phyloP scores from a whole-genome alignment of 2,113 vertebrate genomes.

The Vulpes vulpes region DNA sequence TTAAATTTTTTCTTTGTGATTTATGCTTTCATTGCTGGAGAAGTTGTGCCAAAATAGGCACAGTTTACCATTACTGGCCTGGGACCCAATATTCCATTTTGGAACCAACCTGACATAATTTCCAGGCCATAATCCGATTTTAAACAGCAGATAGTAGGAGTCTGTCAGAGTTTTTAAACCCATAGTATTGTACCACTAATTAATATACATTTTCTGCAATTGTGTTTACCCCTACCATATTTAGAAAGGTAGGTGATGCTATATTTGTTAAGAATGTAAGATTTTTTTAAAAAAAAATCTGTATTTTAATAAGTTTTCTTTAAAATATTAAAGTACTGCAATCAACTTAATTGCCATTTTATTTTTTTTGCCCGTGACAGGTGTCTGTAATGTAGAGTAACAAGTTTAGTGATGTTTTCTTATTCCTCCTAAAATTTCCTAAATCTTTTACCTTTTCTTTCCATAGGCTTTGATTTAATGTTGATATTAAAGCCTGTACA shows the following conservation, averaged over 20 bases:
- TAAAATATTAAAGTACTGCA: constrained; percentile 78
- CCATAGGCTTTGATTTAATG: constrained; percentile 63
- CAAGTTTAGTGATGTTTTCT: constrained; percentile 38
- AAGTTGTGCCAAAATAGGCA: constrained; percentile 32
- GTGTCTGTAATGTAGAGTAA: constrained; percentile 60
- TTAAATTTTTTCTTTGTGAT: constrained; percentile 75
- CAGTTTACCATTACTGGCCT: constrained; percentile 45
- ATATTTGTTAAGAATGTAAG: constrained; percentile 76
- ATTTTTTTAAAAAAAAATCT: constrained; percentile 58
- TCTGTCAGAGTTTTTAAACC: constrained; percentile 54
- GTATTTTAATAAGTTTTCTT: constrained; percentile 76
- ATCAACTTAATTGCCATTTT: constrained; percentile 74
- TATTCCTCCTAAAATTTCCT: neutral
- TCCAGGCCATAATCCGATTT: constrained; percentile 62
- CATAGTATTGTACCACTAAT: constrained; percentile 42
- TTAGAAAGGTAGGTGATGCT: constrained; percentile 73
- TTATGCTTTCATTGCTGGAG: constrained; percentile 61
- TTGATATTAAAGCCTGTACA: constrained; percentile 62
- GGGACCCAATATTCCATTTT: constrained; percentile 66
- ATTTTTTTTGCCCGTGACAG: constrained; percentile 64
- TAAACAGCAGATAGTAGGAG: constrained; percentile 41
- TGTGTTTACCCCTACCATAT: constrained; percentile 68
- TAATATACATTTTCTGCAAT: constrained; percentile 66
- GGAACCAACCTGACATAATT: constrained; percentile 66
- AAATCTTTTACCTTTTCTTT: constrained; percentile 37